These are phyloP conservation scores for Caenorhabditis japonica DNA, from an alignment of 2,888 invertebrate species.

Conservation along the genomic window DNA sequence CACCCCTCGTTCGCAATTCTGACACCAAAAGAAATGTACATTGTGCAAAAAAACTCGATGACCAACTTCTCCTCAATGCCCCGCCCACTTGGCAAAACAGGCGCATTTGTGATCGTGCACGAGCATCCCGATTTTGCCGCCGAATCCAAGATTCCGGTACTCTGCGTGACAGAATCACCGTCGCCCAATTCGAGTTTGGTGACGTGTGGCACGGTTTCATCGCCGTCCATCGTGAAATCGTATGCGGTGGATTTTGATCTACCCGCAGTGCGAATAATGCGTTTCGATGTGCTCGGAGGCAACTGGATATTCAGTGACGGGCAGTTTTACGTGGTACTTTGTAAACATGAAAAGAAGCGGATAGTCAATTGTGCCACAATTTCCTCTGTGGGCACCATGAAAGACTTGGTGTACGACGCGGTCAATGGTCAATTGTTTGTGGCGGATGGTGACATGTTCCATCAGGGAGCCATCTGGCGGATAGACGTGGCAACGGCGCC, in stretches of 20 bases:
- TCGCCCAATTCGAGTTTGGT: constrained; percentile 20
- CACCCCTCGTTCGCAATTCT: constrained; percentile 25
- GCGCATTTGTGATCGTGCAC: constrained; percentile 23
- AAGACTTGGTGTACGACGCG: constrained; percentile 24
- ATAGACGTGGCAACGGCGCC: constrained; percentile 83
- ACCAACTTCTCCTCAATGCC: constrained; percentile 27
- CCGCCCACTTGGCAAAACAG: constrained; percentile 35
- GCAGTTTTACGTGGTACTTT: constrained; percentile 24
- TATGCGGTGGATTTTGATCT: constrained; percentile 32
- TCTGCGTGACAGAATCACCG: constrained; percentile 26
- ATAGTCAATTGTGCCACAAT: constrained; percentile 28
- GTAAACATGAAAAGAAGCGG: constrained; percentile 19
- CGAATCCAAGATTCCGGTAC: constrained; percentile 20
- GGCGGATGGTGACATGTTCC: constrained; percentile 84
- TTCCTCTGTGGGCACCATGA: constrained; percentile 18
- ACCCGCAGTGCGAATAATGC: constrained; percentile 21
- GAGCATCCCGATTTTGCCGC: constrained; percentile 34
- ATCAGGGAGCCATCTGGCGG: constrained; percentile 83
- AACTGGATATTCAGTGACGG: constrained; percentile 49
- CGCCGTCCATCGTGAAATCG: constrained; percentile 8
- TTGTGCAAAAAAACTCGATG: constrained; percentile 10
- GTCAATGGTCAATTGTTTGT: constrained; percentile 83
- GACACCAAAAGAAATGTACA: constrained; percentile 13
- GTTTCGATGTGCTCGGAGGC: constrained; percentile 28
- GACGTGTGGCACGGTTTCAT: constrained; percentile 30